A percentile compares a stretch with the other conserved stretches of the same genome.
Conservation (phyloP, 2,888 invertebrate genomes). For the Leucoptera coffeella region DNA sequence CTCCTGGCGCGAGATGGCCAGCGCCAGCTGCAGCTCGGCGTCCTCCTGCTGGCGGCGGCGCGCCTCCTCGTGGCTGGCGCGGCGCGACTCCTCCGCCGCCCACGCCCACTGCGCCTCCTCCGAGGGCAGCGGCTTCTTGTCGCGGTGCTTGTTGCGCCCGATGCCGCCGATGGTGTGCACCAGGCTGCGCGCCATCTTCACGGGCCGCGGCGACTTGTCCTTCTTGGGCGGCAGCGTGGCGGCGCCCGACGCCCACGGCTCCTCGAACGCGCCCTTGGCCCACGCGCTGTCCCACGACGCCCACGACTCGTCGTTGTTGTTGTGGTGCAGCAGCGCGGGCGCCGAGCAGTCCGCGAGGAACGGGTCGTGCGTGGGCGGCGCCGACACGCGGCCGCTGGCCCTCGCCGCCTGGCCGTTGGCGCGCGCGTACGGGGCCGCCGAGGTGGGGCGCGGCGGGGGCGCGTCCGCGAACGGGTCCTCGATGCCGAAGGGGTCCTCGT, state of each 20-base stretch:
- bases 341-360: conserved; percentile 11
- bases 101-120: conserved; percentile 69
- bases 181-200: conserved; percentile 35
- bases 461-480: conserved; percentile 73
- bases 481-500: conserved; percentile 81
- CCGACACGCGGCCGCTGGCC: conserved; percentile 35
- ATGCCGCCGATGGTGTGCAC: conserved; percentile 45
- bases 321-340: conserved; percentile 7
- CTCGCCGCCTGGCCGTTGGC: no score
- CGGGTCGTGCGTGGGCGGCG: conserved; percentile 27
- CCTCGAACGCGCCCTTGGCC: conserved; percentile 16
- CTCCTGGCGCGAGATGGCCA: conserved; percentile 58
- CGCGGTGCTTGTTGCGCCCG: conserved; percentile 20
- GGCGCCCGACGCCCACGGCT: conserved; percentile 35
- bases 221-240: conserved; percentile 37
- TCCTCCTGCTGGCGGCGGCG: conserved; percentile 58
- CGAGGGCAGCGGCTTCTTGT: conserved; percentile 29
- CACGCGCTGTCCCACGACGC: conserved; percentile 46
- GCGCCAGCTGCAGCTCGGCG: conserved; percentile 66
- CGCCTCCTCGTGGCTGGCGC: conserved; percentile 56
- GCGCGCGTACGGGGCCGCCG: conserved; percentile 33
- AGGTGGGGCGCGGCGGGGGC: conserved; percentile 19
- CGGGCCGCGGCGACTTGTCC: conserved; percentile 42
- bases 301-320: conserved; percentile 19
- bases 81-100: conserved; percentile 65